Evolutionary conservation across 2,797 vertebrate genomes (phyloP), one percentile per base, ranked within the genome.

Genomic region (Sarcophilus harrisii): DNA sequence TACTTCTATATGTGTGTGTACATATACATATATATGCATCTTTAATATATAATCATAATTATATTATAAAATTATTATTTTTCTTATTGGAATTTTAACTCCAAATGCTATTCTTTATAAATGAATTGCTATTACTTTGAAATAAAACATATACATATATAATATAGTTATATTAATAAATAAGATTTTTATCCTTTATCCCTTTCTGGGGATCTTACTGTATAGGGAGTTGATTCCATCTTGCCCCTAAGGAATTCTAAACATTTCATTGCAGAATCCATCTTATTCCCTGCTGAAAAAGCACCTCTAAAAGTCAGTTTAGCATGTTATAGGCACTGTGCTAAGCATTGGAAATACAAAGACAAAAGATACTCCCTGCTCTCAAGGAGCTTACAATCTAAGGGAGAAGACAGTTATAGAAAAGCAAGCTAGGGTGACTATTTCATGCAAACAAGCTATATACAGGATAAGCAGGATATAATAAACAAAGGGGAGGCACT

Each of bases 321-420:
- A 66, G 13, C 62, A 6, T 0, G 0, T 4, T 1, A 3, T 12
- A 28, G 16, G 54, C 2, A 8, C 52, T 29, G 58, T 90, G 11
- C 9, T 6, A 87, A 66, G 38, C 2, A 4, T 38, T 9, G 16
- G 24, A 57, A 28, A 90, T 0, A 6, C 0, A 4, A 52, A 10
- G 90, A n/a, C 3, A 32, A 62, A 66, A 29, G 18, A 94, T 0
- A 0, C 5, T 18, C 13, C 55, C 66, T 87, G 87, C 30, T 38
- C 91, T 21, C 14, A 0, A 5, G n/a, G 0, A 28, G 59, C 81
- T 28, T 9, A 32, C 38, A 28, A 24, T 57, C 62, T 57, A 52
- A 12, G 11, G 1, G 11, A 55, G 30, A 29, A 91, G 38, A 21
- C 58, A 55, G 93, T 58, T 12, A 29, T 27, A 57, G 58, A 91